Conservation (phyloP, 2,113 vertebrate genomes). For the Macrotus californicus region DNA sequence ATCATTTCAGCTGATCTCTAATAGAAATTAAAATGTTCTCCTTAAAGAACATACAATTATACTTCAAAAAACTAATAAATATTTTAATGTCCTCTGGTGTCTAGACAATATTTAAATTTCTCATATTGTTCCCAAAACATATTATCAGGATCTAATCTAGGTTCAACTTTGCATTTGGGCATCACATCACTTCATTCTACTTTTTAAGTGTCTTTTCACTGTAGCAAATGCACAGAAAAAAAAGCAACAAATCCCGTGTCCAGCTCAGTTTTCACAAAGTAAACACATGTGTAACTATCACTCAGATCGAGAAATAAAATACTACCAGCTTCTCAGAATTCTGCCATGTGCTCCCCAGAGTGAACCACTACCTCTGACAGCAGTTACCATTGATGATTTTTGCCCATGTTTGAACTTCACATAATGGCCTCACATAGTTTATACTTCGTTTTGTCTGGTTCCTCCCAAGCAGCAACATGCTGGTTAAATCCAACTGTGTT, state of each 20-base stretch:
- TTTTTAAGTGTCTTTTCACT: not conserved
- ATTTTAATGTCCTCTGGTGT: not conserved
- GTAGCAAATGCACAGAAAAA: not conserved
- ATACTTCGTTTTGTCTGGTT: not conserved
- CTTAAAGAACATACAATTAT: not conserved
- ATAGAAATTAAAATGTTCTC: not conserved
- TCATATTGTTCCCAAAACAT: not conserved
- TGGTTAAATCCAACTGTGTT: not conserved
- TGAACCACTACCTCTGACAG: not conserved
- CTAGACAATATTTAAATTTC: not conserved
- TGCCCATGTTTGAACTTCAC: not conserved
- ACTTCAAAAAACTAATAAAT: not conserved
- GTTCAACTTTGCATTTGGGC: not conserved
- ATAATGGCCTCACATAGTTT: not conserved
- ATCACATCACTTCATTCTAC: not conserved
- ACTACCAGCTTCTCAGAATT: not conserved
- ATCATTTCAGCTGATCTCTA: not conserved
- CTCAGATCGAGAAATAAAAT: not conserved
- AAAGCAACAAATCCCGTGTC: not conserved
- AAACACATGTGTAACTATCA: not conserved
- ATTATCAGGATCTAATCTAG: not conserved
- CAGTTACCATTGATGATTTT: not conserved
- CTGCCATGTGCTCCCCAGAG: not conserved
- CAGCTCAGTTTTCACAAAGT: not conserved
- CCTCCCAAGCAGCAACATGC: not conserved